A percentile compares a stretch with the other conserved stretches of the same genome.
phyloP scores from a whole-genome alignment of 1,140 invertebrate genomes.

The Akabosia matsudoensis region DNA sequence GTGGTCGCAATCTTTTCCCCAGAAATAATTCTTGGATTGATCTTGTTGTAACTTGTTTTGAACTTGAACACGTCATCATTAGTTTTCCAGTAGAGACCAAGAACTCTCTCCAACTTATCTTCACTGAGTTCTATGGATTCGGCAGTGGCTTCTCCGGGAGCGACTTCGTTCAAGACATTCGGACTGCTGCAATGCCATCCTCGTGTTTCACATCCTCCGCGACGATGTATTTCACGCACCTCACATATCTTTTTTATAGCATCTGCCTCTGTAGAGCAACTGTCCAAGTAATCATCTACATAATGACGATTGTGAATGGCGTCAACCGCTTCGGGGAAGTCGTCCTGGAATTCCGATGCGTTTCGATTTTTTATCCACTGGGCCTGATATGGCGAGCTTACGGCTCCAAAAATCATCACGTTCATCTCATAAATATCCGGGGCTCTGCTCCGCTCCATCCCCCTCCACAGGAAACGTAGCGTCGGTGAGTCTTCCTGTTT shows the following conservation, averaged over 20 bases:
- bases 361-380: not conserved
- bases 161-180: not conserved
- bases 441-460: not conserved
- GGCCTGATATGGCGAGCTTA: slow-evolving; percentile 20
- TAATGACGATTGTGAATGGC: not conserved
- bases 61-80: slow-evolving; percentile 21
- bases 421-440: slow-evolving; percentile 28
- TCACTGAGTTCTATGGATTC: not conserved
- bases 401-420: slow-evolving; percentile 35
- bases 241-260: not conserved
- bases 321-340: not conserved
- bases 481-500: slow-evolving; percentile 11
- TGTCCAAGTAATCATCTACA: not conserved
- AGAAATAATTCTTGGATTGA: not conserved
- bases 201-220: slow-evolving; percentile 1
- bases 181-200: not conserved
- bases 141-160: not conserved
- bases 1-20: not conserved
- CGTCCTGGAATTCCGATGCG: not conserved
- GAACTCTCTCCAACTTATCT: not conserved
- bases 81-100: slow-evolving; percentile 30
- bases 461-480: slow-evolving; percentile 33
- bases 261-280: not conserved
- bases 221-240: not conserved
- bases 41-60: not conserved